Base-by-base conservation (phyloP, 23 tunicate species). In the Halocynthia aurantium region DNA sequence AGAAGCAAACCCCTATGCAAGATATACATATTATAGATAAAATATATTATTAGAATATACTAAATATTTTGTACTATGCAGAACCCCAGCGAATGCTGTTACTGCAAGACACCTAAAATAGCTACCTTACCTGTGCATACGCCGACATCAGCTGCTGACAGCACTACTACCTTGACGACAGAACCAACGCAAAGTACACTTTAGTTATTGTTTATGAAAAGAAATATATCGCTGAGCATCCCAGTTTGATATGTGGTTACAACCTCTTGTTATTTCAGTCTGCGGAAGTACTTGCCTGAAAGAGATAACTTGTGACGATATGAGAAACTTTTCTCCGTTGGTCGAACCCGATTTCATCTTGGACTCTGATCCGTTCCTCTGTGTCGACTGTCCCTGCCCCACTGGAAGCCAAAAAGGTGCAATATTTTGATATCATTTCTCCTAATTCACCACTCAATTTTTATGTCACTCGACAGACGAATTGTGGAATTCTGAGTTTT, bases 331-430 rank as follows among this genome's bases (percentile, higher is more conserved):
- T 52, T 72, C 73, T 72, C 87, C 87, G 5, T 52, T 91, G 51
- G 73, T 65, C 31, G 52, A 76, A 10, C 87, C 87, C 7, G 74
- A 51, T 17, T 78, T 85, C 20, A 84, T 77, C 18, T 49, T 63
- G 9, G 84, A 83, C 8, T 22, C 67, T 64, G 77, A 91, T 67
- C 81, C 87, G 21, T 81, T 85, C 52, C 75, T 69, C 21, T 91
- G 97, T 72, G 57, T 22, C 9, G 60, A 55, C 21, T 91, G 97
- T 56, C 80, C 77, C 7, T 91, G 97, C 72, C 97, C 97, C 7
- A 5, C 84, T 10, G 87, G 91, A 66, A 69, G 87, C 6, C 50
- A 81, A n/a, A 71, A 86, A 82, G 97, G 97, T 91, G 65, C 8
- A 18, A 6, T 50, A 66, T 50, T 64, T 67, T n/a, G 53, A 76